Percentiles rank a stretch among this genome's conserved stretches.
phyloP scores from a whole-genome alignment of 2,113 vertebrate species.

The Strigops habroptila region DNA sequence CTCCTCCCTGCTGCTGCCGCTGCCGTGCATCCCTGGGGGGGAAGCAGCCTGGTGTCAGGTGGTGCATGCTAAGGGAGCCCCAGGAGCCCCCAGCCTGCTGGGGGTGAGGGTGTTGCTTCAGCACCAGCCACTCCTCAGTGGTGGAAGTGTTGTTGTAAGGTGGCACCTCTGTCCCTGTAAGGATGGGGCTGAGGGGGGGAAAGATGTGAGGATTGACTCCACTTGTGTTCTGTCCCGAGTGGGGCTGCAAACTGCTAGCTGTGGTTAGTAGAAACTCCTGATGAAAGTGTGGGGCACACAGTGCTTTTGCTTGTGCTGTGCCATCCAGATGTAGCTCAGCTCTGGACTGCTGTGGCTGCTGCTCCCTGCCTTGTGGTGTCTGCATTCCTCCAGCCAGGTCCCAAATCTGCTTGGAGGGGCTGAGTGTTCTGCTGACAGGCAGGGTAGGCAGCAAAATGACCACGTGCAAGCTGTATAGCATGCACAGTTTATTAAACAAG shows the following conservation, averaged over 20 bases:
- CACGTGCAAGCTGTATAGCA: no score
- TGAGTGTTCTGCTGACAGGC: no score
- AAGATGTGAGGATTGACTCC: accelerated
- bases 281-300: accelerated
- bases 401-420: accelerated
- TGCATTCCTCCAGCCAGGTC: accelerated
- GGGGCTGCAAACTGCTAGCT: not conserved
- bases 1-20: conserved; percentile 50
- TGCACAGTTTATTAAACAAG: no score
- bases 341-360: accelerated
- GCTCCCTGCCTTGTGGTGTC: accelerated
- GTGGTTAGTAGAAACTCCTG: not conserved
- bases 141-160: not conserved
- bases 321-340: accelerated
- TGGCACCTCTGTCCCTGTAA: not conserved
- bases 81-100: not conserved
- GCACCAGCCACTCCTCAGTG: accelerated
- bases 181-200: not conserved
- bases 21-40: not conserved
- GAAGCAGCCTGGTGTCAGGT: not conserved
- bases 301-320: not conserved
- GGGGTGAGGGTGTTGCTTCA: not conserved
- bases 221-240: accelerated
- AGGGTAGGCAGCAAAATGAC: no score
- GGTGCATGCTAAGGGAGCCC: not conserved